phyloP scores from a whole-genome alignment of 2,113 vertebrate genomes.

The Nyctereutes procyonoides region DNA sequence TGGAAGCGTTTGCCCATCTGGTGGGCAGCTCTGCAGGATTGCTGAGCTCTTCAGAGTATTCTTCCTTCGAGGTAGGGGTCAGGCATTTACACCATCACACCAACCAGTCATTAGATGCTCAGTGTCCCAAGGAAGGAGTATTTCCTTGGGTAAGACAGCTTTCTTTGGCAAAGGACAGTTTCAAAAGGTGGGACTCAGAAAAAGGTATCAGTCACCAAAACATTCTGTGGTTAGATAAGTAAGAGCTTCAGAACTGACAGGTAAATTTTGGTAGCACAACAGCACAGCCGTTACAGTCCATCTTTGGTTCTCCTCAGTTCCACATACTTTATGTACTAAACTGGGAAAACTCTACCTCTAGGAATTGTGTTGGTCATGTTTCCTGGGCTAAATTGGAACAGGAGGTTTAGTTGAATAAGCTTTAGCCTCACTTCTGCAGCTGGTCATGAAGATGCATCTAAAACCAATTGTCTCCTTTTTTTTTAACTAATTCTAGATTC shows the following conservation, averaged over 20 bases:
- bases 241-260: not conserved
- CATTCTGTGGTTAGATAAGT: not conserved
- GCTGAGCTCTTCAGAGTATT: not conserved
- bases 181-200: not conserved
- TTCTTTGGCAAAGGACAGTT: not conserved
- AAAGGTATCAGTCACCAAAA: not conserved
- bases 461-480: not conserved
- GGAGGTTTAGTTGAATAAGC: not conserved
- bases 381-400: not conserved
- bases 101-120: not conserved
- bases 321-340: not conserved
- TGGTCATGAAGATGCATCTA: not conserved
- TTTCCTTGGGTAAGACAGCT: not conserved
- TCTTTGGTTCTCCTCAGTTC: not conserved
- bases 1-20: not conserved
- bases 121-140: not conserved
- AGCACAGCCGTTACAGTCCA: not conserved
- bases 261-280: not conserved
- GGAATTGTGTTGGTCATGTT: not conserved
- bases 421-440: not conserved
- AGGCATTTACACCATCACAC: no score
- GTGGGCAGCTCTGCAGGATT: not conserved
- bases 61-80: not conserved
- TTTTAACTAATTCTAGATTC: not conserved
- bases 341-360: not conserved